Evolutionary conservation across 2,888 invertebrate genomes (phyloP).

Genomic region (Pammene fasciana): DNA sequence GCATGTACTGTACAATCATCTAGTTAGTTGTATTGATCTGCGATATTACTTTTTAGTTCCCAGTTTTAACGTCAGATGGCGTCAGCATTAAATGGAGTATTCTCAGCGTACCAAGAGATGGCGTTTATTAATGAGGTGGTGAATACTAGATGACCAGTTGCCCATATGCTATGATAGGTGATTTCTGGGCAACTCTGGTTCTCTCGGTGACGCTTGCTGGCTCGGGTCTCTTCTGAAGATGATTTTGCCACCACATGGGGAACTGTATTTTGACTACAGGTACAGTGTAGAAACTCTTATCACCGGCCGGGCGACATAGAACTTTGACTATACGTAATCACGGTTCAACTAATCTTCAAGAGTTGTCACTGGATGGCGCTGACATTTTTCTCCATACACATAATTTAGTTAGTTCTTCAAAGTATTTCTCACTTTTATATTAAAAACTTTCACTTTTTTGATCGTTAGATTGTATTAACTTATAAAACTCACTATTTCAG

Average conservation of each 20-base stretch:
- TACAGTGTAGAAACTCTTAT: slow-evolving; percentile 4
- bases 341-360: not conserved
- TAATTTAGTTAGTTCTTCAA: not conserved
- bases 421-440: not conserved
- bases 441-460: too few species aligned
- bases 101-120: slow-evolving; percentile 44
- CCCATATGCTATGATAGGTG: slow-evolving; percentile 4
- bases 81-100: slow-evolving; percentile 1
- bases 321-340: not conserved
- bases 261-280: slow-evolving; percentile 10
- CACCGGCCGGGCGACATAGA: not conserved
- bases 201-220: slow-evolving; percentile 6
- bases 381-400: not conserved
- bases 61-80: slow-evolving; percentile 7
- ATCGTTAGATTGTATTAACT: not conserved
- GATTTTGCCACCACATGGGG: slow-evolving; percentile 6
- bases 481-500: not conserved
- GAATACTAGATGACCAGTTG: not conserved
- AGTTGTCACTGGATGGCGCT: not conserved
- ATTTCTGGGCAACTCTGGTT: not conserved
- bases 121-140: slow-evolving; percentile 37
- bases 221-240: slow-evolving; percentile 14
- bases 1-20: not conserved
- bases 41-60: not conserved
- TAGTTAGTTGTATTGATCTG: slow-evolving; percentile 1